Conservation (phyloP, 2,113 vertebrate genomes). For the Macquaria australasica region DNA sequence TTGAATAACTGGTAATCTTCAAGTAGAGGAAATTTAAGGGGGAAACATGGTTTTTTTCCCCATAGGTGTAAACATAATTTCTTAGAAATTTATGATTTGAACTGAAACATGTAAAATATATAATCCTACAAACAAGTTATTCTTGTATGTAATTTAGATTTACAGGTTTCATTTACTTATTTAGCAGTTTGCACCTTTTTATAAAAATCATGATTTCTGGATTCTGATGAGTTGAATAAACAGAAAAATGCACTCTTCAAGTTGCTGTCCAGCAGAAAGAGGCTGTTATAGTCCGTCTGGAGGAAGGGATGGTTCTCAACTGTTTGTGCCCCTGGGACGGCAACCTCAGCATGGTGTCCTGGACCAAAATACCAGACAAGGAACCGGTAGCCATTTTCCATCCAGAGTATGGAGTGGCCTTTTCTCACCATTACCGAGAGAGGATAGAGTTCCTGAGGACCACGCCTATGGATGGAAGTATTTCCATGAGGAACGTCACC, state of each 20-base stretch:
- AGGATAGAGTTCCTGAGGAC: slow-evolving; percentile 83
- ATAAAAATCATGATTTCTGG: neutral
- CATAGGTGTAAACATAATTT: neutral
- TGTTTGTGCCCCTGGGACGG: slow-evolving; percentile 82
- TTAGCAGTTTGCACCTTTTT: neutral
- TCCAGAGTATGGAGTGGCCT: slow-evolving; percentile 60
- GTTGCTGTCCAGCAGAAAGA: slow-evolving; percentile 68
- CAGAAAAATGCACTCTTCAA: slow-evolving; percentile 60
- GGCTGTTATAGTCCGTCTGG: slow-evolving; percentile 78
- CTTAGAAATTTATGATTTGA: neutral
- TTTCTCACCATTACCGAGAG: slow-evolving; percentile 66
- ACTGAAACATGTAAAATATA: neutral
- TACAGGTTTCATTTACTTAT: neutral
- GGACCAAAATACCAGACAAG: slow-evolving; percentile 81
- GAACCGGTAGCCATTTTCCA: slow-evolving; percentile 81
- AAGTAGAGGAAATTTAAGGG: slow-evolving; percentile 11
- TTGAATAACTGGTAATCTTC: slow-evolving; percentile 49
- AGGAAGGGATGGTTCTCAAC: slow-evolving; percentile 85
- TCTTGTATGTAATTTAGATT: neutral
- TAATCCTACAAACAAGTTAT: neutral
- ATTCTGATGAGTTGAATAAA: neutral
- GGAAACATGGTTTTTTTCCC: neutral
- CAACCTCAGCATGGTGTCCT: slow-evolving; percentile 84
- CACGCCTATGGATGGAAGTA: slow-evolving; percentile 77
- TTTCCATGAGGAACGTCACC: slow-evolving; percentile 83